Percentiles rank a stretch among this genome's conserved stretches.
Evolutionary conservation across 2,797 vertebrate genomes (phyloP).

Genomic region (Melopsittacus undulatus): DNA sequence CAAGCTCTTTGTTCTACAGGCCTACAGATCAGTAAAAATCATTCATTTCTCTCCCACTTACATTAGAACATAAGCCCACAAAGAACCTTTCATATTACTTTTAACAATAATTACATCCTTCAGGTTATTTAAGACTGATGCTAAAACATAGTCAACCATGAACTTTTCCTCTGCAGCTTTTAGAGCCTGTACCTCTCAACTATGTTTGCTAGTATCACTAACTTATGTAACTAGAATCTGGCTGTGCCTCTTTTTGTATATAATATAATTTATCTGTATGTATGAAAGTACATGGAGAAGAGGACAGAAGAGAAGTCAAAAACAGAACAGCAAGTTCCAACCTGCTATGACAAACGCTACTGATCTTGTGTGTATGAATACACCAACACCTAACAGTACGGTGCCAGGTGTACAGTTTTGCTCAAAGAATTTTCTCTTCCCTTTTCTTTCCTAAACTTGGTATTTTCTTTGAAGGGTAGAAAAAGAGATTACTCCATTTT

Average conservation of each 20-base stretch:
- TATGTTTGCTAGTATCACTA: neutral
- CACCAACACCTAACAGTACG: neutral
- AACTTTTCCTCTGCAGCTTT: neutral
- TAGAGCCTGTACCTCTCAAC: neutral
- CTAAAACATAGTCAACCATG: neutral
- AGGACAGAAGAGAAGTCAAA: neutral
- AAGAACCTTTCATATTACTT: neutral
- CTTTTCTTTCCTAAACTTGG: neutral
- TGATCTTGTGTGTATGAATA: neutral
- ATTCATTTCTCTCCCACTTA: neutral
- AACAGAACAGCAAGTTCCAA: neutral
- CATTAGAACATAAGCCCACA: neutral
- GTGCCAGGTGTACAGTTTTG: neutral
- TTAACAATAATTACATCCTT: neutral
- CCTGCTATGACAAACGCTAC: neutral
- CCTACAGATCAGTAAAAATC: neutral
- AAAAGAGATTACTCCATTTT: neutral
- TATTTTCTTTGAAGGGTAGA: neutral
- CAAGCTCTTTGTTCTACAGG: neutral
- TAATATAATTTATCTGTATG: too few species aligned
- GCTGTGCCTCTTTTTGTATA: neutral
- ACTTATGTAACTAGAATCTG: neutral
- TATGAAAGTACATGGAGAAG: neutral
- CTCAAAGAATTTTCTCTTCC: neutral
- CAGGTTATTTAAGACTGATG: neutral